Conservation (phyloP, 2,888 invertebrate species). For the Tetragonula carbonaria region DNA sequence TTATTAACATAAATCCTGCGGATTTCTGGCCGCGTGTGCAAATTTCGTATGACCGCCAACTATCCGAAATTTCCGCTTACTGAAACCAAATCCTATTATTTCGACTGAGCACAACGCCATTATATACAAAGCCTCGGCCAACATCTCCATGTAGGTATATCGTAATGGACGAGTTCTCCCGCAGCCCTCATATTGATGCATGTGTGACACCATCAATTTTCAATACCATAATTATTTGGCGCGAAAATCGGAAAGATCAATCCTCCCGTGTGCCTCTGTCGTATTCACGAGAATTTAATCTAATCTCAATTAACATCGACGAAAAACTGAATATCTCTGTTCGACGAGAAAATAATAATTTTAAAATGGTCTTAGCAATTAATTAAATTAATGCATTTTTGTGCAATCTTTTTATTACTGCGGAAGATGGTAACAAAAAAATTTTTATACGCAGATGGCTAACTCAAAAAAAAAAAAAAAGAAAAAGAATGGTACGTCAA, state of each 20-base stretch:
- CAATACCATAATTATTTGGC: conserved; percentile 5
- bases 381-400: background rate
- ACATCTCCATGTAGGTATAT: conserved; percentile 26
- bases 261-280: too few species aligned
- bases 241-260: background rate
- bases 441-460: too few species aligned
- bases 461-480: too few species aligned
- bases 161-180: conserved; percentile 31
- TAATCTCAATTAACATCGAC: background rate
- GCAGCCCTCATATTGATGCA: background rate
- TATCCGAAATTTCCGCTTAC: conserved; percentile 59
- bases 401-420: too few species aligned
- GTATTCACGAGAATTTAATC: background rate
- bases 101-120: conserved; percentile 31
- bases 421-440: too few species aligned
- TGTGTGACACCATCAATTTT: conserved; percentile 25
- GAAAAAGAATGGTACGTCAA: too few species aligned
- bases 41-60: conserved; percentile 53
- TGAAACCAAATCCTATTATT: conserved; percentile 57
- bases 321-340: background rate
- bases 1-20: conserved; percentile 56
- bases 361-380: background rate
- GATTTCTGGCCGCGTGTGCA: conserved; percentile 45
- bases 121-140: conserved; percentile 33
- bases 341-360: background rate